Evolutionary conservation across 37 sponge, comb jelly and placozoan species (phyloP).

Genomic region (Chondrosia reniformis): DNA sequence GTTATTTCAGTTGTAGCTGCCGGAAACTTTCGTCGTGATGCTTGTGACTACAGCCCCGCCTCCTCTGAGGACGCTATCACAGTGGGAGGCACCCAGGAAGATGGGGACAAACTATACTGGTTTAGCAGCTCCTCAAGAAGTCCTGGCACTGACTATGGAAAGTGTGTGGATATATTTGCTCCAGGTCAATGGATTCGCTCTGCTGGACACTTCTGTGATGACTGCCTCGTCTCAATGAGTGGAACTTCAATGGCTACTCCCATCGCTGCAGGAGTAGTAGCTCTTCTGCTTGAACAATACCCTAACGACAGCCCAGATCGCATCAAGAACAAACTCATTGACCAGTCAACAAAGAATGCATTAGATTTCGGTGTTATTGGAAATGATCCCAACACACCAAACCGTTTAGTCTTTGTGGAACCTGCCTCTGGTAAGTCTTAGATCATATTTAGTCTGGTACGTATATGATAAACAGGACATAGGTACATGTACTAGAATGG

Average conservation of each 20-base stretch:
- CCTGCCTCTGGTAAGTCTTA: background rate
- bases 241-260: conserved; percentile 67
- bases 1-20: conserved; percentile 55
- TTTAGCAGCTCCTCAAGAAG: background rate
- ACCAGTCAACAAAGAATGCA: conserved; percentile 3
- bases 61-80: conserved; percentile 48
- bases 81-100: conserved; percentile 53
- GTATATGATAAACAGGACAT: too few species aligned
- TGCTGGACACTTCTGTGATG: conserved; percentile 38
- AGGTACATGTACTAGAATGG: too few species aligned
- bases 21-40: conserved; percentile 46
- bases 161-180: conserved; percentile 71
- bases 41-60: conserved; percentile 53
- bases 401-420: conserved; percentile 39
- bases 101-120: conserved; percentile 44
- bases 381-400: conserved; percentile 37
- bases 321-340: conserved; percentile 18
- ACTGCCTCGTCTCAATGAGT: conserved; percentile 27
- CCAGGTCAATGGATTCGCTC: conserved; percentile 49
- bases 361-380: background rate
- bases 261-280: conserved; percentile 55
- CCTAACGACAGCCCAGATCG: conserved; percentile 36
- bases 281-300: conserved; percentile 39
- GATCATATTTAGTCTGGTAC: background rate
- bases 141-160: conserved; percentile 46